Conservation (phyloP, 2,797 vertebrate genomes). For the Clarias platycephalus region DNA sequence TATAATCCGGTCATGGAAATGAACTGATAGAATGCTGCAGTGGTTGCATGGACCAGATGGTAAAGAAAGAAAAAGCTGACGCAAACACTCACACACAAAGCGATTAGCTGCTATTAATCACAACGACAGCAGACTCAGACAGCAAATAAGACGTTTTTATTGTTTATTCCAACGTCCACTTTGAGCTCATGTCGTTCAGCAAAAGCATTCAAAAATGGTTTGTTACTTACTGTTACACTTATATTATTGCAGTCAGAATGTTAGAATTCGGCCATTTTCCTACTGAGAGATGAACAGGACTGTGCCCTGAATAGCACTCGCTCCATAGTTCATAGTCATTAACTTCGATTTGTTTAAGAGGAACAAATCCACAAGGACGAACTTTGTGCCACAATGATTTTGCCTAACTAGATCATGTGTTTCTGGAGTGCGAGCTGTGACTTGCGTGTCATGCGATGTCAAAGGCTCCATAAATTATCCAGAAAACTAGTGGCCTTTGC, state of each 20-base stretch:
- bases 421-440: slow-evolving; percentile 50
- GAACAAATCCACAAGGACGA: slow-evolving; percentile 50
- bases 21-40: not conserved
- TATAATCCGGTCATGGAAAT: not conserved
- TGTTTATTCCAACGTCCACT: not conserved
- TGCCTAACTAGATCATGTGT: slow-evolving; percentile 63
- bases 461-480: slow-evolving; percentile 72
- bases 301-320: no score
- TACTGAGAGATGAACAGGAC: not conserved
- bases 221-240: not conserved
- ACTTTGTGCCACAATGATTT: slow-evolving; percentile 58
- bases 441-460: slow-evolving; percentile 65
- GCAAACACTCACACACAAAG: not conserved
- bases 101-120: slow-evolving; percentile 19
- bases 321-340: not conserved
- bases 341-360: not conserved
- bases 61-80: slow-evolving; percentile 10
- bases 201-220: not conserved
- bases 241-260: not conserved
- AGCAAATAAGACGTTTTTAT: not conserved
- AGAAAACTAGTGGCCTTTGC: slow-evolving; percentile 72
- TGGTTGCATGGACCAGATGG: slow-evolving; percentile 6
- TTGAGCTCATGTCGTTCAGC: not conserved
- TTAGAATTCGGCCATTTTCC: not conserved
- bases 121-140: not conserved